Conservation (phyloP, 2,888 invertebrate species). For the Calephelis perditalis region DNA sequence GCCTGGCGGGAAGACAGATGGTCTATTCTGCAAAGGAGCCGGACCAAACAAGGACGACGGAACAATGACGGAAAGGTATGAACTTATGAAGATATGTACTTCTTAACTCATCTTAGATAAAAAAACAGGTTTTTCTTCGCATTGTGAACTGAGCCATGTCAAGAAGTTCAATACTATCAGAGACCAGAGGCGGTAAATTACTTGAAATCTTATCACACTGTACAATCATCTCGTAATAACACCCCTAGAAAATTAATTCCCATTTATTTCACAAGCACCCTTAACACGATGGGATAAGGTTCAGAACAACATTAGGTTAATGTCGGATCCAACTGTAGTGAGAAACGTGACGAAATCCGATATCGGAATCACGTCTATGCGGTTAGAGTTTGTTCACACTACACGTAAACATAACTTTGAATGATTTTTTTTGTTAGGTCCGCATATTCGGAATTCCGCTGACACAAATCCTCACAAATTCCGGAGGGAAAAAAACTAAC, state of each 20-base stretch:
- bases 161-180: not conserved
- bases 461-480: too few relatives aligned
- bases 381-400: not conserved
- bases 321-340: not conserved
- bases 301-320: not conserved
- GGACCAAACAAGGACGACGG: too few relatives aligned
- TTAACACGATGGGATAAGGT: not conserved
- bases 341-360: constrained; percentile 6
- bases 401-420: not conserved
- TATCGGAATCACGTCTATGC: constrained; percentile 1
- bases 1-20: too few relatives aligned
- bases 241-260: not conserved
- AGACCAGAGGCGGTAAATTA: constrained; percentile 2
- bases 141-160: too few relatives aligned
- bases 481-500: too few relatives aligned
- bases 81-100: too few relatives aligned
- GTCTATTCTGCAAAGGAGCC: too few relatives aligned
- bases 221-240: constrained; percentile 7
- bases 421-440: too few relatives aligned
- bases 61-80: too few relatives aligned
- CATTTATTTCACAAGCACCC: not conserved
- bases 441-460: too few relatives aligned
- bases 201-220: constrained; percentile 9
- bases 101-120: too few relatives aligned
- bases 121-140: too few relatives aligned